Evolutionary conservation across 1,140 invertebrate genomes (phyloP), one percentile per base, ranked within the genome.

Genomic region (Anthonomus grandis): DNA sequence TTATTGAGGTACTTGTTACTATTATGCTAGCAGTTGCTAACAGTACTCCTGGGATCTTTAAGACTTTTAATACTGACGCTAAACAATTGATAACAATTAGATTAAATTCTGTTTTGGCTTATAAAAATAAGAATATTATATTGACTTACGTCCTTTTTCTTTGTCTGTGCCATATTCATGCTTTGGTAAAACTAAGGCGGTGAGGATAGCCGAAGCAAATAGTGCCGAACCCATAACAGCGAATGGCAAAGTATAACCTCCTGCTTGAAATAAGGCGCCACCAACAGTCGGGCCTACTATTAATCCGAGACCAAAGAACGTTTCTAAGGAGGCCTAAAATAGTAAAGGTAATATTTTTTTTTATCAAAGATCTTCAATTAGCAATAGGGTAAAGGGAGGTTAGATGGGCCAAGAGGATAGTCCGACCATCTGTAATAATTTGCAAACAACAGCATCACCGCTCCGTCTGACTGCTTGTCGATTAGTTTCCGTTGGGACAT

Each of bases 241-340:
- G 71, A 97, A 97, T 0, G 94, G 93, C 3, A 91, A 79, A 0
- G 83, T 84, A 73, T 91, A 97, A 1, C 93, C 93, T 15, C 93
- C 91, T 2, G 83, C 64, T 77, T 86, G 70, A 57, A 88, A 95
- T 0, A 95, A 75, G 6, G 84, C 83, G 4, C 91, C 91, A 1
- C 91, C 91, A 5, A 94, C 78, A 0, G 89, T 90, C 0, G 91
- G 91, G 1, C 91, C 92, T 4, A 90, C 86, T 46, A 93, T 93
- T 13, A 91, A 79, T 0, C 93, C 93, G 0, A 95, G 71, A 0
- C 92, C 93, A 70, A 91, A 93, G 70, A 91, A 95, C 1, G 91
- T 93, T 74, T 96, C 93, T 57, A 95, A 72, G 0, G 85, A 84
- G 1, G 89, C 88, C 87, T 90, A 38, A 2, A 52, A 45, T 41